These are phyloP conservation scores for Drosophila pectinifera DNA, from an alignment of 1,140 invertebrate species.

Conservation along the genomic window DNA sequence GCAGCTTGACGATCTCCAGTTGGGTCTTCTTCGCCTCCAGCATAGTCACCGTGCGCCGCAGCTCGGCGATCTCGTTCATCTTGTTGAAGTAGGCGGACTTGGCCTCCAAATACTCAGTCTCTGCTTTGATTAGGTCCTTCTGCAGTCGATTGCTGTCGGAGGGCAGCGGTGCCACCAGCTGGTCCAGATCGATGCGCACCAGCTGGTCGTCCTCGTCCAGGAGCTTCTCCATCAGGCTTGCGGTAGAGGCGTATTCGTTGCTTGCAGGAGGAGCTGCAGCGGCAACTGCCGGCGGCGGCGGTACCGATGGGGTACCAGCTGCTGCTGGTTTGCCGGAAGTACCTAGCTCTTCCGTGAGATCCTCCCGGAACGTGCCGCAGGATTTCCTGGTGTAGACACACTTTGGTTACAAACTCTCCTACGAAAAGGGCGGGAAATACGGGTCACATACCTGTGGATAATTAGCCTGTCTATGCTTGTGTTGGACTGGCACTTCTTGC, in stretches of 20 bases:
- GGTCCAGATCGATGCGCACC: slow-evolving; percentile 34
- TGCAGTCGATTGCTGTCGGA: slow-evolving; percentile 38
- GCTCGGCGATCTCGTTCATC: slow-evolving; percentile 46
- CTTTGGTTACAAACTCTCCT: slow-evolving; percentile 1
- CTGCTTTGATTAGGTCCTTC: slow-evolving; percentile 46
- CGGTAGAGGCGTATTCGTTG: not conserved
- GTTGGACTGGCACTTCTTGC: slow-evolving; percentile 39
- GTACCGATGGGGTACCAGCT: no score
- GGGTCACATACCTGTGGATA: slow-evolving; percentile 35
- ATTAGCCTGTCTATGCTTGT: slow-evolving; percentile 48
- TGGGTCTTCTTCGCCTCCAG: slow-evolving; percentile 53
- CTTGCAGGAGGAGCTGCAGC: not conserved
- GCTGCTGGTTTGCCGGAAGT: not conserved
- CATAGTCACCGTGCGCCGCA: slow-evolving; percentile 49
- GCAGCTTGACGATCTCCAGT: slow-evolving; percentile 43
- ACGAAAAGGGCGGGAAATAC: slow-evolving; percentile 2
- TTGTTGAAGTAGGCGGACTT: slow-evolving; percentile 46
- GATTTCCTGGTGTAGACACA: slow-evolving; percentile 27
- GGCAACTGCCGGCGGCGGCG: not conserved
- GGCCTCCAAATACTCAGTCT: slow-evolving; percentile 46
- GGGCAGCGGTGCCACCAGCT: slow-evolving; percentile 11
- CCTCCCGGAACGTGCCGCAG: slow-evolving; percentile 15
- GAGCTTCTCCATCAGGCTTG: slow-evolving; percentile 31
- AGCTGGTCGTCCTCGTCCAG: slow-evolving; percentile 40
- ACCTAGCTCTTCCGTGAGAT: slow-evolving; percentile 35